Evolutionary conservation across 2,113 vertebrate genomes (phyloP), one percentile per base, ranked within the genome.

Genomic region (Peromyscus leucopus): DNA sequence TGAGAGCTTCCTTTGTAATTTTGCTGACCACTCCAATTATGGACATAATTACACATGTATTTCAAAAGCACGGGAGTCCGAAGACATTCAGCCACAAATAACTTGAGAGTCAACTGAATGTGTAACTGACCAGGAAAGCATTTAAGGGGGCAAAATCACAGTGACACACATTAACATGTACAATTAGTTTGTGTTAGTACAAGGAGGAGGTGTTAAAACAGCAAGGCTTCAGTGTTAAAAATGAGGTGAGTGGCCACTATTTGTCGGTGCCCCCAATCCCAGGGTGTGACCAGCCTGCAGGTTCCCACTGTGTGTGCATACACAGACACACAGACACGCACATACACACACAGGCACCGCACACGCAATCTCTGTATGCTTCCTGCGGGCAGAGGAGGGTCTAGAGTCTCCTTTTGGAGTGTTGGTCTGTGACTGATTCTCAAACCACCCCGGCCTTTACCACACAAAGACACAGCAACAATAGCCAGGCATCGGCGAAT

Each of bases 381-480:
- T 51, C 42, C 59, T 79, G 33, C 6, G n/a, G 33, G 42, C 2
- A n/a, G 19, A 31, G 11, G 89, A 36, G 48, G 59, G 59, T 10
- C 28, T 11, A 17, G 89, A 48, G 39, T 36, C 33, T 10, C 88
- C 31, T 75, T 75, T 5, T 42, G 72, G 57, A 78, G 39, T 63
- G 28, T 24, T 24, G 69, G 33, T 51, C 76, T 69, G 16, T 33
- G 13, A 22, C 28, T 48, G 89, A 59, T 2, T 3, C n/a, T 87
- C 10, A 93, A 31, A 51, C 31, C 78, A 3, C 94, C 82, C 65
- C 24, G 83, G 79, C 91, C 80, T 46, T 21, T 72, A 5, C 75
- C 88, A 80, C 71, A 87, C 19, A 96, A 87, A 96, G 96, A 57
- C 71, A 92, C 22, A 48, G 82, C 93, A 88, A 75, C 97, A 97